phyloP scores from a whole-genome alignment of 2,113 vertebrate species.

The Labeo catla region DNA sequence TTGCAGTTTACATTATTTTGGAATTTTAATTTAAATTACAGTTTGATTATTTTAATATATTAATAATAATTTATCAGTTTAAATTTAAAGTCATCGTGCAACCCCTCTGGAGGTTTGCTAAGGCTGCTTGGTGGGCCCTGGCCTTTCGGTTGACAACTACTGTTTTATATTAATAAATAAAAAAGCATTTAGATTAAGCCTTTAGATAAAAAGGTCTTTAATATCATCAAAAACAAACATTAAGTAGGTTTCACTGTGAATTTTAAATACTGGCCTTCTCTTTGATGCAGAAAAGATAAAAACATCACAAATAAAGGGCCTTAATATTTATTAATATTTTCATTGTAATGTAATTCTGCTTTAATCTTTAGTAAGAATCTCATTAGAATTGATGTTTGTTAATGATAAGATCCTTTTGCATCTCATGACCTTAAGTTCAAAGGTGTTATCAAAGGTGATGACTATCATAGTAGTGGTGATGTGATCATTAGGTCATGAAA shows the following conservation, averaged over 20 bases:
- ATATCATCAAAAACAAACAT: background rate
- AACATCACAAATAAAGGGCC: background rate
- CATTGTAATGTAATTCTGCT: background rate
- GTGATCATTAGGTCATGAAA: slow-evolving; percentile 11
- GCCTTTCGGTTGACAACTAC: background rate
- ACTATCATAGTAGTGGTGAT: background rate
- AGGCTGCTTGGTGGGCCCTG: background rate
- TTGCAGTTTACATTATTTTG: too few species aligned
- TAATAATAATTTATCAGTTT: background rate
- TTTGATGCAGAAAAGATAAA: background rate
- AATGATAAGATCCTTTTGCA: background rate
- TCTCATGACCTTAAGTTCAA: background rate
- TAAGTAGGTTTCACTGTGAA: background rate
- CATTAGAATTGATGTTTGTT: background rate
- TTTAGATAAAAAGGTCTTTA: background rate
- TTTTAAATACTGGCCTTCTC: background rate
- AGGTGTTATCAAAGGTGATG: background rate
- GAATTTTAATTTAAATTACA: too few species aligned
- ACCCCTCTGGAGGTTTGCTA: background rate
- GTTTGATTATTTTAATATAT: background rate
- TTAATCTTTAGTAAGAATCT: background rate
- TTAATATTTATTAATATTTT: background rate
- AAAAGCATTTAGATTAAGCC: background rate
- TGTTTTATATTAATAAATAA: background rate
- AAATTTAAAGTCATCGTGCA: background rate